A percentile compares a stretch with the other conserved stretches of the same genome.
phyloP scores from a whole-genome alignment of 2,888 invertebrate species.

The Polietes domitor region DNA sequence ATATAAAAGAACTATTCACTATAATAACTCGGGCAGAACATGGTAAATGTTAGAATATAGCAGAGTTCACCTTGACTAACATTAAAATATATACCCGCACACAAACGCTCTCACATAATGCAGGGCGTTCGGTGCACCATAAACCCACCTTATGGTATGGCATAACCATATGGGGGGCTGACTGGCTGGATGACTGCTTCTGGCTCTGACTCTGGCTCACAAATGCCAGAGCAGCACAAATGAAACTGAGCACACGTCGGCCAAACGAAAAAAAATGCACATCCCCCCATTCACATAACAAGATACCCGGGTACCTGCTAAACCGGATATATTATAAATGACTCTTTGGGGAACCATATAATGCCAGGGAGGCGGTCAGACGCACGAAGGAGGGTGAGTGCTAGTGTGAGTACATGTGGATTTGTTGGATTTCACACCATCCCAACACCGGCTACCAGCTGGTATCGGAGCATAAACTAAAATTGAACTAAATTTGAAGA shows the following conservation, averaged over 20 bases:
- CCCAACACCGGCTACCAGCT: neutral
- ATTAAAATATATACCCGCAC: conserved; percentile 17
- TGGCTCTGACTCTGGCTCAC: neutral
- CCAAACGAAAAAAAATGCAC: conserved; percentile 42
- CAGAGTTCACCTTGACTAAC: conserved; percentile 46
- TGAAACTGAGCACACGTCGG: neutral
- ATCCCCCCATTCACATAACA: conserved; percentile 44
- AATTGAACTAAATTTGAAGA: neutral
- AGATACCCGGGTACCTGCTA: conserved; percentile 49
- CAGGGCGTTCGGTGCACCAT: neutral
- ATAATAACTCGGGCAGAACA: conserved; percentile 25
- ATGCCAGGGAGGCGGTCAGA: neutral
- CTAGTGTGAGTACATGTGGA: neutral
- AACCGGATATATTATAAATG: conserved; percentile 58
- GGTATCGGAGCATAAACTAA: neutral
- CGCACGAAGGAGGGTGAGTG: neutral
- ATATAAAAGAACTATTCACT: conserved; percentile 20
- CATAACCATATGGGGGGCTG: conserved; percentile 18
- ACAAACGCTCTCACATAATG: neutral
- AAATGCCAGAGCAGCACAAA: conserved; percentile 5
- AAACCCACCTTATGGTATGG: neutral
- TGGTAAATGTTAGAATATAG: conserved; percentile 14
- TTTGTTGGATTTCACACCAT: conserved; percentile 24
- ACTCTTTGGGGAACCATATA: conserved; percentile 48
- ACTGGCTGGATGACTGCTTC: neutral